Evolutionary conservation across 2,797 vertebrate genomes (phyloP).

Genomic region (Nyctalus aviator): DNA sequence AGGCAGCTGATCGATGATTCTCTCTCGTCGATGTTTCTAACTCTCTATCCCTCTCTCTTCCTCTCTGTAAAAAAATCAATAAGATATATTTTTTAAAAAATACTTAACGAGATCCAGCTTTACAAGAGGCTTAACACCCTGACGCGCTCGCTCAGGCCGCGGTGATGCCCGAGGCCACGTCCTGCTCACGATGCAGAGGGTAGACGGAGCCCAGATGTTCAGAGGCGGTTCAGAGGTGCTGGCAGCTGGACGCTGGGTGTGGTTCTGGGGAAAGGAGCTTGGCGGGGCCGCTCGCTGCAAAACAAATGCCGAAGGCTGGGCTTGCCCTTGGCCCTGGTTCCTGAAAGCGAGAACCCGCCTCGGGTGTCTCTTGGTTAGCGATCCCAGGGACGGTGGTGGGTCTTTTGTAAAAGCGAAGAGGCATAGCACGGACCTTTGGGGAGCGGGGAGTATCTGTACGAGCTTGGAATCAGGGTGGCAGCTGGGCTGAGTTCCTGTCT

Average conservation of each 20-base stretch:
- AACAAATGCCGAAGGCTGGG: neutral
- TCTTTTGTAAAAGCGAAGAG: neutral
- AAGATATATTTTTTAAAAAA: no score
- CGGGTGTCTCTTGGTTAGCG: neutral
- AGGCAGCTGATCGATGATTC: no score
- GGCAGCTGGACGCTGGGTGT: neutral
- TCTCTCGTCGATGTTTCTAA: no score
- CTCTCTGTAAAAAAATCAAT: no score
- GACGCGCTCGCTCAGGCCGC: no score
- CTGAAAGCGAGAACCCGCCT: neutral
- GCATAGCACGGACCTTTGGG: neutral
- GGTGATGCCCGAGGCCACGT: neutral
- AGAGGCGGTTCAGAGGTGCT: neutral
- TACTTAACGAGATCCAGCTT: neutral
- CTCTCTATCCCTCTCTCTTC: no score
- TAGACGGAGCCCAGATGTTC: neutral
- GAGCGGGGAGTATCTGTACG: neutral
- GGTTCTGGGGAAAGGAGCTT: neutral
- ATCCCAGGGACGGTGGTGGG: neutral
- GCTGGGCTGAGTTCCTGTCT: neutral
- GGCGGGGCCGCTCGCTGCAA: neutral
- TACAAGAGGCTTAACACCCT: neutral
- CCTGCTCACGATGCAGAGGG: fast-evolving
- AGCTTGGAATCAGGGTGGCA: neutral
- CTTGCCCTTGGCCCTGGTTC: neutral